These are phyloP conservation scores for Drosophila rellima DNA, from an alignment of 2,888 invertebrate genomes.

Conservation along the genomic window DNA sequence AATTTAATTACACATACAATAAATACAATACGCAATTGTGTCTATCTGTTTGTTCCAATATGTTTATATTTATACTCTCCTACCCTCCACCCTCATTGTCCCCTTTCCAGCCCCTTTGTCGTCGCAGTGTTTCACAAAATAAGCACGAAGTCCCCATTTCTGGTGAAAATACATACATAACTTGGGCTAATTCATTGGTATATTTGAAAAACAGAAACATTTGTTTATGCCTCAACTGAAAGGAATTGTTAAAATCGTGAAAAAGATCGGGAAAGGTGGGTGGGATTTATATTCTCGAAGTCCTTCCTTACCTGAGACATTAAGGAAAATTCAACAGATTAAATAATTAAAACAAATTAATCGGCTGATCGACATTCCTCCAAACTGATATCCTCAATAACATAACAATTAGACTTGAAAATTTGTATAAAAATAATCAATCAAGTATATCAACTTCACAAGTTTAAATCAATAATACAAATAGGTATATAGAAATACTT, in stretches of 20 bases:
- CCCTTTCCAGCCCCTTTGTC: slow-evolving; percentile 1
- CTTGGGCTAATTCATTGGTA: slow-evolving; percentile 56
- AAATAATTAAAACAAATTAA: not conserved
- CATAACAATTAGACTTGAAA: no score
- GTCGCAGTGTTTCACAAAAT: slow-evolving; percentile 22
- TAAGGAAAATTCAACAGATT: not conserved
- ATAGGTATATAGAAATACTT: no score
- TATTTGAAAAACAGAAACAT: slow-evolving; percentile 23
- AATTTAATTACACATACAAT: slow-evolving; percentile 67
- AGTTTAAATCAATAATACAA: no score
- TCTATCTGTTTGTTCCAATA: slow-evolving; percentile 57
- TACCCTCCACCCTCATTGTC: not conserved
- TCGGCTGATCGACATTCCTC: not conserved
- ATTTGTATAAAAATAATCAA: no score
- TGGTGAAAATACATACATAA: slow-evolving; percentile 55
- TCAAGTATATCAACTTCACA: no score
- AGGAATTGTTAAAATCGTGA: not conserved
- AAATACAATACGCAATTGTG: slow-evolving; percentile 64
- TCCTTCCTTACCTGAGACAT: not conserved
- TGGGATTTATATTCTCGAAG: not conserved
- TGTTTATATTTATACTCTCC: slow-evolving; percentile 62
- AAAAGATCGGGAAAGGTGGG: not conserved
- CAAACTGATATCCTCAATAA: no score
- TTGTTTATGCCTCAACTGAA: slow-evolving; percentile 31
- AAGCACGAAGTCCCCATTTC: slow-evolving; percentile 47